A percentile compares a stretch with the other conserved stretches of the same genome.
These are phyloP conservation scores for Diadophis punctatus DNA, from an alignment of 2,113 vertebrate species.

Conservation along the genomic window DNA sequence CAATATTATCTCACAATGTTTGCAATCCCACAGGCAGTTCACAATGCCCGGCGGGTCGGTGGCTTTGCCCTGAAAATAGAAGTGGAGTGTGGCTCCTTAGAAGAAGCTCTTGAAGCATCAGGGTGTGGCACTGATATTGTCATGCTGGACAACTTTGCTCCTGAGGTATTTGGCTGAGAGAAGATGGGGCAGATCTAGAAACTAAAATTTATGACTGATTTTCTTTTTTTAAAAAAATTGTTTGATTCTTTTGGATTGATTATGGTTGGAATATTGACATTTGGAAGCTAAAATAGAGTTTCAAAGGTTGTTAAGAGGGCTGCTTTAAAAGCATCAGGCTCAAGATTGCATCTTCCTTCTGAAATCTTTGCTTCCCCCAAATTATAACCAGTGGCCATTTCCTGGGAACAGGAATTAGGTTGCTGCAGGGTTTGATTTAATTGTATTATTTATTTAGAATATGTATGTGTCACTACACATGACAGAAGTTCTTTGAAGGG, in stretches of 20 bases:
- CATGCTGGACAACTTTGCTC: slow-evolving; percentile 80
- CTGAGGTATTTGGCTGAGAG: slow-evolving; percentile 63
- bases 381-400: background rate
- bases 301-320: background rate
- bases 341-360: background rate
- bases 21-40: slow-evolving; percentile 60
- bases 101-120: slow-evolving; percentile 68
- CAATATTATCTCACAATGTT: background rate
- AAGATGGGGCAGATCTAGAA: background rate
- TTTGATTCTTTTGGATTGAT: background rate
- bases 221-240: background rate
- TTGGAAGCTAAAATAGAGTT: background rate
- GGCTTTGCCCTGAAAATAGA: slow-evolving; percentile 78
- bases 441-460: background rate
- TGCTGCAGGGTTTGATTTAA: background rate
- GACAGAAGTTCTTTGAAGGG: background rate
- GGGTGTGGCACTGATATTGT: slow-evolving; percentile 73
- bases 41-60: slow-evolving; percentile 55
- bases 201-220: background rate
- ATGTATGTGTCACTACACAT: background rate
- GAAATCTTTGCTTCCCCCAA: background rate
- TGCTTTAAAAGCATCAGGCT: background rate
- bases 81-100: slow-evolving; percentile 74
- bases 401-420: background rate
- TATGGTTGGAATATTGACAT: background rate